phyloP scores from a whole-genome alignment of 2,888 invertebrate genomes.

The Heliconius aoede region DNA sequence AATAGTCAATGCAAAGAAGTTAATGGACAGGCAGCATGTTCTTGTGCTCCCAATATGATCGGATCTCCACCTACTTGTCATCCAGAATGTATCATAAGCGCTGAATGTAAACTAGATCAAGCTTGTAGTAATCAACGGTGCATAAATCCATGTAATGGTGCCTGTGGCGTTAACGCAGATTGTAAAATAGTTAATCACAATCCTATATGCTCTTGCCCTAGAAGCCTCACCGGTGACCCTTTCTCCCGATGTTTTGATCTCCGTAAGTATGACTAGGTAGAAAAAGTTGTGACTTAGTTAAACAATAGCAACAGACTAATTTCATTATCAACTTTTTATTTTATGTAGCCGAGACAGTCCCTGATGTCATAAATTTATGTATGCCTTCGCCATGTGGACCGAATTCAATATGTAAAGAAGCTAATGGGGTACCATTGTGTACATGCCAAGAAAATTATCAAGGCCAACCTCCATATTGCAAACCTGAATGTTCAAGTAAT shows the following conservation, averaged over 20 bases:
- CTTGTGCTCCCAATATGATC: slow-evolving; percentile 85
- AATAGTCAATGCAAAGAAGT: slow-evolving; percentile 85
- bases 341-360: slow-evolving; percentile 77
- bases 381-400: slow-evolving; percentile 91
- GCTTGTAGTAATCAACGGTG: slow-evolving; percentile 89
- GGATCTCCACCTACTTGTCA: slow-evolving; percentile 87
- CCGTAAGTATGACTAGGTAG: slow-evolving; percentile 69
- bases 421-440: slow-evolving; percentile 89
- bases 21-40: slow-evolving; percentile 87
- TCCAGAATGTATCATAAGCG: slow-evolving; percentile 88
- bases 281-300: slow-evolving; percentile 1
- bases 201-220: slow-evolving; percentile 88
- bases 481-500: slow-evolving; percentile 91
- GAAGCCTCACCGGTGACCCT: slow-evolving; percentile 86
- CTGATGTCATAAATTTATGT: slow-evolving; percentile 86
- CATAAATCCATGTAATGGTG: slow-evolving; percentile 88
- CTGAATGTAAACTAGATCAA: slow-evolving; percentile 88
- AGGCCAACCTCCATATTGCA: slow-evolving; percentile 89
- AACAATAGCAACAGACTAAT: slow-evolving; percentile 9
- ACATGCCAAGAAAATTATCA: slow-evolving; percentile 88
- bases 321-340: slow-evolving; percentile 30
- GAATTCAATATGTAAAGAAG: slow-evolving; percentile 87
- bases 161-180: slow-evolving; percentile 87
- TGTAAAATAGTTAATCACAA: slow-evolving; percentile 91
- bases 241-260: slow-evolving; percentile 84